Evolutionary conservation across 2,113 vertebrate genomes (phyloP), one percentile per base, ranked within the genome.

Genomic region (Chaetodon trifascialis): DNA sequence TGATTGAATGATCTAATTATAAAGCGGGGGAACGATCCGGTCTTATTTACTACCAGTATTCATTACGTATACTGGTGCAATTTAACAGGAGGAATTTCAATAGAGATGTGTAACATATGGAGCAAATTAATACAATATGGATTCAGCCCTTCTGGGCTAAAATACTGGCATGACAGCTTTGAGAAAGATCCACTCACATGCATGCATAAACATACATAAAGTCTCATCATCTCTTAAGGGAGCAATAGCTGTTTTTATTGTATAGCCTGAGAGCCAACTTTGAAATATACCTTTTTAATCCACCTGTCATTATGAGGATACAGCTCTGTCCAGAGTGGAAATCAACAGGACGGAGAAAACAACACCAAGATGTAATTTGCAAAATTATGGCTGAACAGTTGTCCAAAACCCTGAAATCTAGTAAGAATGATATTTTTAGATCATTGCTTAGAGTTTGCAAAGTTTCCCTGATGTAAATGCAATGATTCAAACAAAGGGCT

Each of bases 1-100:
- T 88, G 92, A 93, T 91, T 87, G 84, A 92, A 55, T 1, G 74
- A 76, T 87, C 63, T 84, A 76, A 93, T 91, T 85, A 90, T 76
- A 16, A 77, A 74, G 63, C 42, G 25, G 69, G n/a, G 44, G 75
- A 66, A 44, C 67, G 30, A 65, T 76, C n/a, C 78, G 38, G 73
- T 76, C 11, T 46, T 65, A 66, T 88, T 88, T 86, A 88, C 86
- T 12, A 64, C 62, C 58, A 59, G 82, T 25, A 67, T 88, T 89
- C 51, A 80, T 73, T 62, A 71, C 52, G 47, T 23, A 47, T 49
- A 38, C 44, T 36, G 19, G 38, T 59, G 60, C 62, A 54, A 54
- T 58, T 73, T n/a, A 60, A 25, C 44, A n/a, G 64, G 56, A 54
- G 25, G 58, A 36, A 9, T 80, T 64, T 78, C 79, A 85, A 25